Evolutionary conservation across 2,888 invertebrate genomes (phyloP).

Genomic region (Uloborus plumipes): DNA sequence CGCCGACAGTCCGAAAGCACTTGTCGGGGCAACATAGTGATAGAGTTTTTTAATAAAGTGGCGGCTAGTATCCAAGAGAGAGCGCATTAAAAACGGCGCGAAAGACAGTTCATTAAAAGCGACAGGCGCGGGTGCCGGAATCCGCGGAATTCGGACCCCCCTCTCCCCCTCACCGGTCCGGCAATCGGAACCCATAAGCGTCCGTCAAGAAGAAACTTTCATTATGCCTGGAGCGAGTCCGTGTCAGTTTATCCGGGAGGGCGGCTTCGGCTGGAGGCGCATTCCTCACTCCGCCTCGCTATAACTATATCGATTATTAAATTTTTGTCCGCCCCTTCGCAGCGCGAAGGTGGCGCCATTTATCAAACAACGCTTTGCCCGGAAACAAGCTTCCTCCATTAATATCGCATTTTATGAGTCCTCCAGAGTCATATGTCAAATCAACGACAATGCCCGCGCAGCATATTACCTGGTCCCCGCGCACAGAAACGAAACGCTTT

Average conservation of each 20-base stretch:
- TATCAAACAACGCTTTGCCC: constrained; percentile 31
- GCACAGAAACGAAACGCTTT: constrained; percentile 48
- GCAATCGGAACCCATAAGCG: constrained; percentile 55
- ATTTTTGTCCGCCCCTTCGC: constrained; percentile 62
- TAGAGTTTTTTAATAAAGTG: constrained; percentile 63
- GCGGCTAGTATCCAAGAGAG: constrained; percentile 1
- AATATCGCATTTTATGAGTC: constrained; percentile 65
- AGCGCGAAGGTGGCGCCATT: constrained; percentile 46
- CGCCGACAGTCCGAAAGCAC: constrained; percentile 12
- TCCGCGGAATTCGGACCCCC: constrained; percentile 35
- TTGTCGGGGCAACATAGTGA: constrained; percentile 33
- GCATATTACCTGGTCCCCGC: constrained; percentile 11
- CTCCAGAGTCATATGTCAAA: constrained; percentile 63
- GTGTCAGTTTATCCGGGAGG: constrained; percentile 61
- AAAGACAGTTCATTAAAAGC: constrained; percentile 38
- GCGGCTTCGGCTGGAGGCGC: constrained; percentile 42
- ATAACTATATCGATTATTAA: constrained; percentile 66
- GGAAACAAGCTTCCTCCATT: constrained; percentile 51
- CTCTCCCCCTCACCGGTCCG: no score
- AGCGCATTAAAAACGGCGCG: neutral
- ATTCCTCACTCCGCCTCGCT: constrained; percentile 52
- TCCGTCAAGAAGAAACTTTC: constrained; percentile 63
- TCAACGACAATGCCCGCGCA: constrained; percentile 62
- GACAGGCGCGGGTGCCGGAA: constrained; percentile 23
- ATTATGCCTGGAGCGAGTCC: constrained; percentile 57